Evolutionary conservation across 2,797 vertebrate species (phyloP).

Genomic region (Cyprinella venusta): DNA sequence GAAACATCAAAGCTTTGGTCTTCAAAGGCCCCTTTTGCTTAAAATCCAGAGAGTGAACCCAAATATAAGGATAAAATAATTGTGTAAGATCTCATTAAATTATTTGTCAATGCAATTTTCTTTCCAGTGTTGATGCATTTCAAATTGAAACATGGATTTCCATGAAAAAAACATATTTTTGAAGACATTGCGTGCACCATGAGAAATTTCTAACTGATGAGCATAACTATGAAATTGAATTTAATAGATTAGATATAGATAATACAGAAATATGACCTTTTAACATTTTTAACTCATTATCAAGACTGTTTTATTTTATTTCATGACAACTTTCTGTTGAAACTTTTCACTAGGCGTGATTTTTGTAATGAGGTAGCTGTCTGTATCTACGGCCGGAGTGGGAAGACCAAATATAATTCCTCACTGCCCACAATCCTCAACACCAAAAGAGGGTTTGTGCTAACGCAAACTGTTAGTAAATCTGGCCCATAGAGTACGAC

Average conservation of each 20-base stretch:
- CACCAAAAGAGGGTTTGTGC: too few relatives aligned
- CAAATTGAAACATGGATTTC: background rate
- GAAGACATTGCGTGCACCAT: background rate
- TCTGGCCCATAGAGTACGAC: background rate
- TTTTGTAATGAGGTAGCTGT: background rate
- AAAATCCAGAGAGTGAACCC: conserved; percentile 1
- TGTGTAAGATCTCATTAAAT: background rate
- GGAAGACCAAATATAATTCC: too few relatives aligned
- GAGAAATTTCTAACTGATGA: background rate
- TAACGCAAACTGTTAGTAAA: too few relatives aligned
- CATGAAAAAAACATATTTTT: background rate
- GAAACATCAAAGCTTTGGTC: conserved; percentile 14
- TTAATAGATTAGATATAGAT: too few relatives aligned
- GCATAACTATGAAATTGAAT: background rate
- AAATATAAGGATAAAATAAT: background rate
- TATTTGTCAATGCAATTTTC: background rate
- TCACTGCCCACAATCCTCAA: too few relatives aligned
- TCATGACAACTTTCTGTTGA: background rate
- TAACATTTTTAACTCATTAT: background rate
- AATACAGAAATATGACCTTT: background rate
- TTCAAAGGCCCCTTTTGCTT: background rate
- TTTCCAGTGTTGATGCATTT: background rate
- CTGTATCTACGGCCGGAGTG: background rate
- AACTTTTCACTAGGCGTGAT: too few relatives aligned
- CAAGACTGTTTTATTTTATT: background rate